phyloP scores from a whole-genome alignment of 2,113 vertebrate genomes.

The Scalopus aquaticus region DNA sequence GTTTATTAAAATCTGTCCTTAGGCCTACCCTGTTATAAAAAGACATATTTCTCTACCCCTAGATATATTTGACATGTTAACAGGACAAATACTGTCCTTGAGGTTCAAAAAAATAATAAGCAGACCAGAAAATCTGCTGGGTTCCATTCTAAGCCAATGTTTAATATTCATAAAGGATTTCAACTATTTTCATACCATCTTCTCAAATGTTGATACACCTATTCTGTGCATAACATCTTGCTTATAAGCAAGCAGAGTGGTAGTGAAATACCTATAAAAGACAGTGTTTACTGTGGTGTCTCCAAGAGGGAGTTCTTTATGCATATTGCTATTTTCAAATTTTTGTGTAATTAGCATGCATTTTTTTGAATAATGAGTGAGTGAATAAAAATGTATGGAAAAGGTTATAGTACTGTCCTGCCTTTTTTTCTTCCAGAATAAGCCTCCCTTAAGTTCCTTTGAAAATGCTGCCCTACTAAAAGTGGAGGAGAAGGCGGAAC shows the following conservation, averaged over 20 bases:
- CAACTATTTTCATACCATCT: neutral
- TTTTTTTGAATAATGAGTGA: neutral
- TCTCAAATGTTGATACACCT: neutral
- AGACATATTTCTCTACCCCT: neutral
- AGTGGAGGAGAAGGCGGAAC: neutral
- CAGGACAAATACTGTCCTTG: neutral
- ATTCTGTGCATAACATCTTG: neutral
- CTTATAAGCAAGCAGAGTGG: neutral
- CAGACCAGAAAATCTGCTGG: neutral
- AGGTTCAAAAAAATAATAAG: neutral
- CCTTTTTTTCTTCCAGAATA: neutral
- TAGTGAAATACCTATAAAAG: neutral
- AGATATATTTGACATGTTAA: slow-evolving; percentile 12
- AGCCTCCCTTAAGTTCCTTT: neutral
- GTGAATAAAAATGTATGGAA: neutral
- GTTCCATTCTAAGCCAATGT: neutral
- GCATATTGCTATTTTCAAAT: neutral
- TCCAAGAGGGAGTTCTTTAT: neutral
- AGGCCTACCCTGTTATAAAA: neutral
- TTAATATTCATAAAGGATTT: slow-evolving; percentile 19
- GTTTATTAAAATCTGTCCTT: neutral
- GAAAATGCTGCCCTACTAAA: neutral
- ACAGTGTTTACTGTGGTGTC: neutral
- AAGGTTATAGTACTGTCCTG: neutral
- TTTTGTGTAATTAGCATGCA: neutral